These are phyloP conservation scores for Syngnathus floridae DNA, from an alignment of 2,113 vertebrate genomes.

Conservation along the genomic window DNA sequence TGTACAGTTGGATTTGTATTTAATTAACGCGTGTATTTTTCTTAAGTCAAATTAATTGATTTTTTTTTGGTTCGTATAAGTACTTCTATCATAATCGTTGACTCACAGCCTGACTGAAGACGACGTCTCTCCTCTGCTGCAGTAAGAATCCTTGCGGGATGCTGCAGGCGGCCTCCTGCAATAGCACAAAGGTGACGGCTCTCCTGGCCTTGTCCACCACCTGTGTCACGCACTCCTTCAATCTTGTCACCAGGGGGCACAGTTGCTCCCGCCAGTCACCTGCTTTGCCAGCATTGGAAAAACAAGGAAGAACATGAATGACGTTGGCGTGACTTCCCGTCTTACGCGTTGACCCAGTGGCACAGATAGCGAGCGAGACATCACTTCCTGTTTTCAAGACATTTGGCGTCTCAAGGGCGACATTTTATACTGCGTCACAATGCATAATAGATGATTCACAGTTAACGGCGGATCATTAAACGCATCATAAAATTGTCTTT, in stretches of 20 bases:
- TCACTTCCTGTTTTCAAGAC: not conserved
- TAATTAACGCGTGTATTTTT: too few relatives aligned
- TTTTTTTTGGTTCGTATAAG: too few relatives aligned
- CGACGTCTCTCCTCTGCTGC: conserved; percentile 85
- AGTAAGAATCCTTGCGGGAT: conserved; percentile 85
- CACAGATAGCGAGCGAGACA: not conserved
- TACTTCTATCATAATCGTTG: not conserved
- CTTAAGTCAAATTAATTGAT: too few relatives aligned
- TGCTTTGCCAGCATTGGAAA: conserved; percentile 25
- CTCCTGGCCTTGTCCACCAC: conserved; percentile 84
- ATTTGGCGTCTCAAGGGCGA: not conserved
- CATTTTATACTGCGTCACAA: not conserved
- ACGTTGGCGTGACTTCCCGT: not conserved
- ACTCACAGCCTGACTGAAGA: conserved; percentile 89
- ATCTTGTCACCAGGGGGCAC: conserved; percentile 75
- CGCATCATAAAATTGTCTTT: not conserved
- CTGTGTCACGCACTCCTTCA: conserved; percentile 89
- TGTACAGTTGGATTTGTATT: too few relatives aligned
- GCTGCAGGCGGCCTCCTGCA: conserved; percentile 90
- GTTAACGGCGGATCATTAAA: not conserved
- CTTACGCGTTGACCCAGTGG: not conserved
- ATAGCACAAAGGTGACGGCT: conserved; percentile 90
- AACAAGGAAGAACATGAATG: conserved; percentile 4
- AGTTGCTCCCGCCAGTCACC: conserved; percentile 88
- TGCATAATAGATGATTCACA: not conserved